These are phyloP conservation scores for Acrocyrtus sp. DNA, from an alignment of 2,888 invertebrate species.

Conservation along the genomic window DNA sequence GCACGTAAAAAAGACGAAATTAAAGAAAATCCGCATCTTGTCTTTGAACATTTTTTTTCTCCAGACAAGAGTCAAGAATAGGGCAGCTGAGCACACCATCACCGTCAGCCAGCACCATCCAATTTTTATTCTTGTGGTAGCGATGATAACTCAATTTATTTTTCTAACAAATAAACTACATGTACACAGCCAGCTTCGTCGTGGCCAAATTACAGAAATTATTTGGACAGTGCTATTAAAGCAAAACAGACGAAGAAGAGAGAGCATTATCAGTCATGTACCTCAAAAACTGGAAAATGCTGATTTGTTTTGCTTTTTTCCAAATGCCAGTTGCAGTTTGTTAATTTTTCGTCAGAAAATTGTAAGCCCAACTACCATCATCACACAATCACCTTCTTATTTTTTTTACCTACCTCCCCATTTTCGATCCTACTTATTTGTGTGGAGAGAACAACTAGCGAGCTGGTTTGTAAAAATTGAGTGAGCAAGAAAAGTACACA, in stretches of 20 bases:
- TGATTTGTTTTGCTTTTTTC: no score
- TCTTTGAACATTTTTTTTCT: background rate
- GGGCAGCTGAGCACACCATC: no score
- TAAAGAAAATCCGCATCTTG: background rate
- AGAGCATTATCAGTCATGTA: no score
- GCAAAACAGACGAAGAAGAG: no score
- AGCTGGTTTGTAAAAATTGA: constrained; percentile 38
- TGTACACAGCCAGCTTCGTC: no score
- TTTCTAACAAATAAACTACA: background rate
- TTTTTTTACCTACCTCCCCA: background rate
- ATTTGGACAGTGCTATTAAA: no score
- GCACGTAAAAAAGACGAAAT: background rate
- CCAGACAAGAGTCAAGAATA: background rate
- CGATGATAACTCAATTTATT: constrained; percentile 20
- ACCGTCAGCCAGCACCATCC: background rate
- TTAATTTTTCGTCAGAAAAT: no score
- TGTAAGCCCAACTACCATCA: no score
- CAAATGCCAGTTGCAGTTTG: no score
- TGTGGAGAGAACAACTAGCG: background rate
- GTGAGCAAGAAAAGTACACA: constrained; percentile 7
- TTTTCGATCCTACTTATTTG: no score
- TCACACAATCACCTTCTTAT: background rate
- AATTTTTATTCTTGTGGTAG: constrained; percentile 12
- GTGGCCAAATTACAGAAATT: background rate
- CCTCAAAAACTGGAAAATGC: no score